These are phyloP conservation scores for Chiloscyllium plagiosum DNA, from an alignment of 2,113 vertebrate genomes.

Conservation along the genomic window DNA sequence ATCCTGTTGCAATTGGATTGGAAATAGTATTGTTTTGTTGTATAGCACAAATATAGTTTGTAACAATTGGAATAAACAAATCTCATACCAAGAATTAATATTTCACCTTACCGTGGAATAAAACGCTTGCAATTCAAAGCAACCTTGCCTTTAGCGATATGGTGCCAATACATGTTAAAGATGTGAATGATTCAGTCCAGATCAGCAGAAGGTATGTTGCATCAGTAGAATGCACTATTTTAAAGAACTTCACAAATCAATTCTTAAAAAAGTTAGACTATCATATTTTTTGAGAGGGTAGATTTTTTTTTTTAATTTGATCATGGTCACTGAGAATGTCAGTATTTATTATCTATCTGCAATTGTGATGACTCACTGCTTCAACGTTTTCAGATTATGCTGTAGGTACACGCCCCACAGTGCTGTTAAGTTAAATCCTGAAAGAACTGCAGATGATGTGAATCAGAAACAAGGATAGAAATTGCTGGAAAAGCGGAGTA, in stretches of 20 bases:
- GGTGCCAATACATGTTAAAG: background rate
- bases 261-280: background rate
- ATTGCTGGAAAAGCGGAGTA: too few species aligned
- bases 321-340: background rate
- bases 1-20: background rate
- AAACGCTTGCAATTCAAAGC: background rate
- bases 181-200: background rate
- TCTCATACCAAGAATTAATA: background rate
- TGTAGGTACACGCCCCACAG: background rate
- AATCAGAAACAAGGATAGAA: too few species aligned
- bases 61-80: background rate
- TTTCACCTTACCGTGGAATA: background rate
- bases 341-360: background rate
- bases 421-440: background rate
- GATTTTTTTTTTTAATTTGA: background rate
- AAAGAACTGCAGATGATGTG: too few species aligned
- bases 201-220: background rate
- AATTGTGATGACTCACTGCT: background rate
- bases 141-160: background rate
- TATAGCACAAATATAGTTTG: background rate
- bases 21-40: background rate
- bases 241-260: background rate
- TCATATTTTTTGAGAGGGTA: background rate
- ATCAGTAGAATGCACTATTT: background rate
- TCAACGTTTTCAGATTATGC: background rate